These are phyloP conservation scores for Girardinus metallicus DNA, from an alignment of 2,797 vertebrate species.

Conservation along the genomic window DNA sequence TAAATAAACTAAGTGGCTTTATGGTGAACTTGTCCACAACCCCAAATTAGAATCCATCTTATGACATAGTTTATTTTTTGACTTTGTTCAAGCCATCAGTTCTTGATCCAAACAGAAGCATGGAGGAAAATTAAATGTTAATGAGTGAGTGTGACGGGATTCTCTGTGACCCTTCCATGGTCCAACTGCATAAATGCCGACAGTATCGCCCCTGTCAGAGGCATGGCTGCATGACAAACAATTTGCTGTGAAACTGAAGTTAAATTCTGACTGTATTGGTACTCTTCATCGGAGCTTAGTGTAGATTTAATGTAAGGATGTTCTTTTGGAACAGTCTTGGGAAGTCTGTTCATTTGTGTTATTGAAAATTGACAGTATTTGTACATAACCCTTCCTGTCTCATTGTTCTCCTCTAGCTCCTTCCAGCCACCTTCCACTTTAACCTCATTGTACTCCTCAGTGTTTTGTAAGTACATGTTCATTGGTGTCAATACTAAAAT, in stretches of 20 bases:
- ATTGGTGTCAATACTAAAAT: neutral
- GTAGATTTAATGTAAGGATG: no score
- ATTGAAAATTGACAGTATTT: no score
- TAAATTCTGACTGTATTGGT: neutral
- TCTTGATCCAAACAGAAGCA: neutral
- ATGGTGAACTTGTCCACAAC: neutral
- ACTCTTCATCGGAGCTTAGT: no score
- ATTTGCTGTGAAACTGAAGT: neutral
- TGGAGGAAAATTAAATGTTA: neutral
- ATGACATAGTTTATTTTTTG: neutral
- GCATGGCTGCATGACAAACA: neutral
- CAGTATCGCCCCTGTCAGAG: neutral
- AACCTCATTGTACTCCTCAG: no score
- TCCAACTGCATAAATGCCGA: neutral
- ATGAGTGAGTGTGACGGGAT: neutral
- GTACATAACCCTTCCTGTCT: no score
- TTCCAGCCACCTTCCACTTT: no score
- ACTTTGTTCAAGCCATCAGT: neutral
- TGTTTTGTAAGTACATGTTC: no score
- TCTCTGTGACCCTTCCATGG: neutral
- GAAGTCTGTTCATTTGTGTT: no score
- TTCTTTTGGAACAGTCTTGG: no score
- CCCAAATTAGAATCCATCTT: neutral
- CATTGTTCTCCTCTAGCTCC: no score
- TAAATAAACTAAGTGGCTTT: neutral